These are phyloP conservation scores for Siniperca knerii DNA, from an alignment of 2,113 vertebrate species.

Conservation along the genomic window DNA sequence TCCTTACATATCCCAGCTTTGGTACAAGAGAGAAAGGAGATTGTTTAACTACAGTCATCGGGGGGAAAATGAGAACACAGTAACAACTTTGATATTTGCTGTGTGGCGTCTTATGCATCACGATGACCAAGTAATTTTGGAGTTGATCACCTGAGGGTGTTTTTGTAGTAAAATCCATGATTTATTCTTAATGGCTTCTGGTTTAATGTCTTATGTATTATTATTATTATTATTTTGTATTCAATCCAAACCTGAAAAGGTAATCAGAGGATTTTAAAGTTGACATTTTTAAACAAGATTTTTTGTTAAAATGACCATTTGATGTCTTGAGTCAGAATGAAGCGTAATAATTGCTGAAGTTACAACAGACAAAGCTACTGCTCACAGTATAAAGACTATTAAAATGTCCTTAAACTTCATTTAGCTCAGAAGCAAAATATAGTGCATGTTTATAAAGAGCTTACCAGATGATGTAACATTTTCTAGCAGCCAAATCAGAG, in stretches of 20 bases:
- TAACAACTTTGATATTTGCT: conserved; percentile 59
- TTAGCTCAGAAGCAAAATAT: conserved; percentile 10
- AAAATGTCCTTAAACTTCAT: conserved; percentile 15
- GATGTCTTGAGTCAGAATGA: conserved; percentile 9
- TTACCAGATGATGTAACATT: conserved; percentile 5
- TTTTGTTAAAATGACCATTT: conserved; percentile 24
- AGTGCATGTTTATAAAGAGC: conserved; percentile 6
- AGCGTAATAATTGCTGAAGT: background rate
- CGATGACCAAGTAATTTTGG: conserved; percentile 9
- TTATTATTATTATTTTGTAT: conserved; percentile 7
- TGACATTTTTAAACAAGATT: conserved; percentile 18
- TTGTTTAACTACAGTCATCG: conserved; percentile 74
- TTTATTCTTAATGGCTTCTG: conserved; percentile 20
- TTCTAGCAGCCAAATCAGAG: conserved; percentile 1
- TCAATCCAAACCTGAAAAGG: conserved; percentile 27
- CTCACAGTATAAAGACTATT: background rate
- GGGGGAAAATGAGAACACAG: conserved; percentile 57
- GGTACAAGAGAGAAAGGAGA: conserved; percentile 85
- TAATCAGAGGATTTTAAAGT: conserved; percentile 25
- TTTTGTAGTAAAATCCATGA: conserved; percentile 25
- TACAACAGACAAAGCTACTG: conserved; percentile 1
- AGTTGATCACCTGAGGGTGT: conserved; percentile 1
- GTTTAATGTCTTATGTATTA: conserved; percentile 17
- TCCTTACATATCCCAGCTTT: conserved; percentile 88
- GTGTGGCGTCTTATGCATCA: conserved; percentile 41